phyloP scores from a whole-genome alignment of 1,140 invertebrate genomes.

The Dicyema japonicum region DNA sequence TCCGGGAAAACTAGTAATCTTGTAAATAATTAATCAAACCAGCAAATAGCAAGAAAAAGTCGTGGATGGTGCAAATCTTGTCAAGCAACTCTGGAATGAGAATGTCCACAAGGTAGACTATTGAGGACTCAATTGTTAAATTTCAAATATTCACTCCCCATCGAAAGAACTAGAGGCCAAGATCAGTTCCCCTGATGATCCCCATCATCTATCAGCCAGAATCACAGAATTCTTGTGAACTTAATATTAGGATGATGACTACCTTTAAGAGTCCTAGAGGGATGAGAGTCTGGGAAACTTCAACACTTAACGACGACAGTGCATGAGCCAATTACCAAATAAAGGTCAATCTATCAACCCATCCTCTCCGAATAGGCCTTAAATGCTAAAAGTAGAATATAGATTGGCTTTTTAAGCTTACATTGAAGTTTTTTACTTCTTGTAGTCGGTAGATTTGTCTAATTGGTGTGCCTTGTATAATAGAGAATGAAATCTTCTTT shows the following conservation, averaged over 20 bases:
- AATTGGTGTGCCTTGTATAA: conserved; percentile 38
- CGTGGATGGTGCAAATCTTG: conserved; percentile 75
- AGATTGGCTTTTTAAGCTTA: conserved; percentile 63
- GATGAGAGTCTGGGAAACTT: conserved; percentile 48
- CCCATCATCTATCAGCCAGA: conserved; percentile 32
- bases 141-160: conserved; percentile 76
- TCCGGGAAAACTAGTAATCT: conserved; percentile 68
- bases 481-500: conserved; percentile 3
- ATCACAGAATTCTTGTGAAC: conserved; percentile 50
- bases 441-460: conserved; percentile 36
- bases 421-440: conserved; percentile 64
- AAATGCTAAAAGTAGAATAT: conserved; percentile 20
- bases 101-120: conserved; percentile 61
- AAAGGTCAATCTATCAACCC: conserved; percentile 54
- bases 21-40: conserved; percentile 14
- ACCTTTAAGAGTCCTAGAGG: conserved; percentile 38
- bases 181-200: no score
- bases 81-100: conserved; percentile 38
- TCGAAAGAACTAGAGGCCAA: conserved; percentile 67
- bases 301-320: conserved; percentile 68
- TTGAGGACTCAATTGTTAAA: conserved; percentile 45
- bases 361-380: conserved; percentile 59
- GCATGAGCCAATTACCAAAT: conserved; percentile 63
- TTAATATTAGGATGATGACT: conserved; percentile 52
- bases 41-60: conserved; percentile 60